A percentile compares a stretch with the other conserved stretches of the same genome.
Conservation (phyloP, 2,888 invertebrate genomes). For the Leptogaster cylindrica region DNA sequence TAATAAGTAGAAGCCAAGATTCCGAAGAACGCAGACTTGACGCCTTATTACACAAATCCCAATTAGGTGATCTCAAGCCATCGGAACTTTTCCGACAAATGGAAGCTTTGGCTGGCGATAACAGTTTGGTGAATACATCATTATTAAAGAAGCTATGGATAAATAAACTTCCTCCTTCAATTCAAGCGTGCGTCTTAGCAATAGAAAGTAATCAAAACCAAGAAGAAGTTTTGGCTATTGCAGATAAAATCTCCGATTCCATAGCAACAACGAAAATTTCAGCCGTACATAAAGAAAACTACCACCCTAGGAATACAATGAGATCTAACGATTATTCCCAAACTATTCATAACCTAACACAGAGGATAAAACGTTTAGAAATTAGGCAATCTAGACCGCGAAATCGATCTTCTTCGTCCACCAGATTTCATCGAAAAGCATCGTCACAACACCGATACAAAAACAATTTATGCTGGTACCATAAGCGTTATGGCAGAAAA, state of each 20-base stretch:
- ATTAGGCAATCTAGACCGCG: background rate
- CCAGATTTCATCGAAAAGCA: background rate
- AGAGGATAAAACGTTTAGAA: background rate
- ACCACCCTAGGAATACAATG: background rate
- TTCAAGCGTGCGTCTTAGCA: background rate
- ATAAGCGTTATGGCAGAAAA: background rate
- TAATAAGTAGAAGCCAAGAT: background rate
- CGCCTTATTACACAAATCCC: background rate
- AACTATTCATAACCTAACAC: background rate
- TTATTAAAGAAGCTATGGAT: background rate
- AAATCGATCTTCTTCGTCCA: background rate
- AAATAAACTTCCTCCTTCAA: background rate
- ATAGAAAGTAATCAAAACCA: background rate
- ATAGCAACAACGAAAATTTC: background rate
- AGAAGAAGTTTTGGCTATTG: conserved; percentile 17
- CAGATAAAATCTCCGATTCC: conserved; percentile 25
- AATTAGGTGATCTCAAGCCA: background rate
- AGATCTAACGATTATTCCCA: background rate
- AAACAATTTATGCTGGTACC: background rate
- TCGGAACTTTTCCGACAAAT: background rate
- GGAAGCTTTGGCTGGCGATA: background rate
- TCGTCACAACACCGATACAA: background rate
- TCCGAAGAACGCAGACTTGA: conserved; percentile 23
- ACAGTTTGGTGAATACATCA: background rate
- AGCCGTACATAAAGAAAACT: background rate